Evolutionary conservation across 35 echinoderm and acorn worm genomes (phyloP).

Genomic region (Heliocidaris erythrogramma): DNA sequence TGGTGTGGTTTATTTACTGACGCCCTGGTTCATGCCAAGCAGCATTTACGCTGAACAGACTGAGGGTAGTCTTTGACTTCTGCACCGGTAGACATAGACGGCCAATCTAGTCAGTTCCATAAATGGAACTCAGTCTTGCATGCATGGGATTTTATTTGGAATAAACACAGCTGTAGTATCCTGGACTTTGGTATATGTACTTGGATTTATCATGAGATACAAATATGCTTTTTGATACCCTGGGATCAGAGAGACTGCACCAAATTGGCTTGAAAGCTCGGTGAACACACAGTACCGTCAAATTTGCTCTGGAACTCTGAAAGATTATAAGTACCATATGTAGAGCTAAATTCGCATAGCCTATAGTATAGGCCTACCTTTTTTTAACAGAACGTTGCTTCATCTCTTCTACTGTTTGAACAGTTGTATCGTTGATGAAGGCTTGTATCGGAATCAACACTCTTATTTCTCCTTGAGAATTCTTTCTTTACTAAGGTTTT

Average conservation of each 20-base stretch:
- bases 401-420: not conserved
- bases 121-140: not conserved
- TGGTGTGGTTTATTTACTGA: not conserved
- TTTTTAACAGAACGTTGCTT: not conserved
- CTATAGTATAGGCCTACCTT: too few relatives aligned
- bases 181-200: constrained; percentile 5
- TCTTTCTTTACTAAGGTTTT: not conserved
- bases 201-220: not conserved
- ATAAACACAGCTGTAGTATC: not conserved
- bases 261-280: not conserved
- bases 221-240: not conserved
- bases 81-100: not conserved
- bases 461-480: not conserved
- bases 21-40: not conserved
- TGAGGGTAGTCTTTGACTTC: not conserved
- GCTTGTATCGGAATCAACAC: not conserved
- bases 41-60: not conserved
- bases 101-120: not conserved
- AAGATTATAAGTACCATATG: not conserved
- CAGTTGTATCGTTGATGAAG: not conserved
- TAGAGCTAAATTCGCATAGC: not conserved
- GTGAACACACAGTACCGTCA: not conserved
- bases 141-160: not conserved
- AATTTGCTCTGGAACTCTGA: not conserved
- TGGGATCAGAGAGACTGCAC: not conserved